Evolutionary conservation across 2,797 vertebrate species (phyloP).

Genomic region (Muraenolepis orangiensis): DNA sequence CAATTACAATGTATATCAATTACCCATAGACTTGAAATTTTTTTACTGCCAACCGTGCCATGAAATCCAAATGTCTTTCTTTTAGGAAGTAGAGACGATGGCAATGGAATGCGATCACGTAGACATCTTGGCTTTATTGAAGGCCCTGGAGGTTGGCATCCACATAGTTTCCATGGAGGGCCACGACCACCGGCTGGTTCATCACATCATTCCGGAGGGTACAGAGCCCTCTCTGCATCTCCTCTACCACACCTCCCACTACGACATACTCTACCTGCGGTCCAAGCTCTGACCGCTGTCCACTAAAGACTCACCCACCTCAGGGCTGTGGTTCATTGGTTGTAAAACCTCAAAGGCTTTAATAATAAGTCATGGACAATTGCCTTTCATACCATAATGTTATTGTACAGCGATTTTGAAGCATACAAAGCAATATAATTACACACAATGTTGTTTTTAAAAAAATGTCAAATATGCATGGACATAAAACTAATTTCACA

Average conservation of each 20-base stretch:
- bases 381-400: constrained; percentile 45
- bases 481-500: neutral
- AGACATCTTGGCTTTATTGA: constrained; percentile 77
- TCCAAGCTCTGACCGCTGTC: constrained; percentile 33
- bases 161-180: constrained; percentile 76
- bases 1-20: neutral
- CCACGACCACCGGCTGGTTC: constrained; percentile 59
- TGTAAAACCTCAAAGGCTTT: constrained; percentile 16
- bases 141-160: constrained; percentile 72
- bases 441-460: constrained; percentile 29
- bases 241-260: constrained; percentile 76
- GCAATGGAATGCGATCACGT: constrained; percentile 77
- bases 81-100: constrained; percentile 78
- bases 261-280: constrained; percentile 72
- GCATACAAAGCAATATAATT: constrained; percentile 12
- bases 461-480: constrained; percentile 6
- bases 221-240: constrained; percentile 68
- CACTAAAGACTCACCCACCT: constrained; percentile 19
- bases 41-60: neutral
- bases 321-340: constrained; percentile 37
- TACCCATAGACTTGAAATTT: neutral
- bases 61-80: constrained; percentile 9
- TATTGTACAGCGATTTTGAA: constrained; percentile 27
- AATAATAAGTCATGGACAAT: constrained; percentile 26
- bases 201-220: constrained; percentile 78